Conservation (phyloP, 2,113 vertebrate species). For the Sphaerodactylus townsendi region DNA sequence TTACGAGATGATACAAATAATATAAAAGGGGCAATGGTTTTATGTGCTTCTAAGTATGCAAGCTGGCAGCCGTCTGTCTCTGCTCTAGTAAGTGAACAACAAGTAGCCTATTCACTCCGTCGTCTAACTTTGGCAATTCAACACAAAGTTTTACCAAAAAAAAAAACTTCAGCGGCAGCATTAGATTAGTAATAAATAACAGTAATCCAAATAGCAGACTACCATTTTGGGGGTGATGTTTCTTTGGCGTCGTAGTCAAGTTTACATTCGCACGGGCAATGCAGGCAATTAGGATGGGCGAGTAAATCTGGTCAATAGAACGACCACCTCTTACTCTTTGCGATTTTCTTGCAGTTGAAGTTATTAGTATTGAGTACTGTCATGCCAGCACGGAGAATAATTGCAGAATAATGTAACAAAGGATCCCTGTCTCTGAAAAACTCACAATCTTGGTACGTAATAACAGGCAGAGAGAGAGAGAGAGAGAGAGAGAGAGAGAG, state of each 20-base stretch:
- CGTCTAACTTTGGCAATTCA: conserved; percentile 31
- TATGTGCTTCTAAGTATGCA: not conserved
- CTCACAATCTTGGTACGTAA: not conserved
- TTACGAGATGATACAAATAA: conserved; percentile 21
- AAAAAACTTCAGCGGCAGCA: not conserved
- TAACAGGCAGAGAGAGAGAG: too few species aligned
- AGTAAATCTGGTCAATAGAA: not conserved
- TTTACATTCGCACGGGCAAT: not conserved
- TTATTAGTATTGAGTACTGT: not conserved
- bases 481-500: not conserved
- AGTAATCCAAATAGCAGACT: not conserved
- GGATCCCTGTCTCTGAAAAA: not conserved
- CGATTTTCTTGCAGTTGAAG: too few species aligned
- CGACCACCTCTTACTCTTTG: not conserved
- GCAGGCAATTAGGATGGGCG: not conserved
- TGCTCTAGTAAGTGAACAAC: conserved; percentile 2
- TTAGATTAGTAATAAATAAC: not conserved
- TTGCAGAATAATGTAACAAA: not conserved
- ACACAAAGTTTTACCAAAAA: not conserved
- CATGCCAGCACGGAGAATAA: too few species aligned
- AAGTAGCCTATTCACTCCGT: not conserved
- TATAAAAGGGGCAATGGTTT: conserved; percentile 14
- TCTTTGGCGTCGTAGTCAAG: not conserved
- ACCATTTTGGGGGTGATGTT: not conserved
- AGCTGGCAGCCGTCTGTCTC: conserved; percentile 1